These are phyloP conservation scores for Psophia crepitans DNA, from an alignment of 2,113 vertebrate species.

Conservation along the genomic window DNA sequence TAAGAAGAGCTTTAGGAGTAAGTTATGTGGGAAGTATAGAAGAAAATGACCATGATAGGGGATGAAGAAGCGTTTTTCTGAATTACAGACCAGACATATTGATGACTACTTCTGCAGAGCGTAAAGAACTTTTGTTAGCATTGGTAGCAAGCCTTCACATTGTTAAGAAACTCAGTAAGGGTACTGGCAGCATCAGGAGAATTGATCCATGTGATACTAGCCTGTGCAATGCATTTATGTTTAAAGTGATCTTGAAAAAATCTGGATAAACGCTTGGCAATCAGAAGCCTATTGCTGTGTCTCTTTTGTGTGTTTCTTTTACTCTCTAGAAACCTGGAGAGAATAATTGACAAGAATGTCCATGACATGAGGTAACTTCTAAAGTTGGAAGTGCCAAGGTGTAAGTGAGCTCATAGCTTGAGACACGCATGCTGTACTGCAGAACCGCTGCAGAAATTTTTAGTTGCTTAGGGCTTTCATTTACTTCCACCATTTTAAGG, in stretches of 20 bases:
- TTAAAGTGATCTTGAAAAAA: background rate
- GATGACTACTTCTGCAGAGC: background rate
- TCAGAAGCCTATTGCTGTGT: background rate
- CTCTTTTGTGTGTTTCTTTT: background rate
- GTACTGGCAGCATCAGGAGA: background rate
- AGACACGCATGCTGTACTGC: background rate
- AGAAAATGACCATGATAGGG: background rate
- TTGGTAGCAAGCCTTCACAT: background rate
- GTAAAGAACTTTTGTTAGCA: background rate
- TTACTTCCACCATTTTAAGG: background rate
- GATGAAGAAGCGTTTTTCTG: background rate
- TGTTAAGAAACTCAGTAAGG: background rate
- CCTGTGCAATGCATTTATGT: background rate
- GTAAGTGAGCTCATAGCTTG: rapidly evolving
- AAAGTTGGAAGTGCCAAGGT: background rate
- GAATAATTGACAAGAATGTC: background rate
- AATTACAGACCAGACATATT: background rate
- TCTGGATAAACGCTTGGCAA: background rate
- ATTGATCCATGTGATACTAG: background rate
- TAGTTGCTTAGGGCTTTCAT: background rate
- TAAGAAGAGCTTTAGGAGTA: background rate
- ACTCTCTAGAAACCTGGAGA: background rate
- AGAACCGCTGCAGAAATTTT: background rate
- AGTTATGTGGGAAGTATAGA: background rate
- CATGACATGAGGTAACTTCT: background rate